These are phyloP conservation scores for Pseudomugil tenellus DNA, from an alignment of 2,797 vertebrate genomes.

Conservation along the genomic window DNA sequence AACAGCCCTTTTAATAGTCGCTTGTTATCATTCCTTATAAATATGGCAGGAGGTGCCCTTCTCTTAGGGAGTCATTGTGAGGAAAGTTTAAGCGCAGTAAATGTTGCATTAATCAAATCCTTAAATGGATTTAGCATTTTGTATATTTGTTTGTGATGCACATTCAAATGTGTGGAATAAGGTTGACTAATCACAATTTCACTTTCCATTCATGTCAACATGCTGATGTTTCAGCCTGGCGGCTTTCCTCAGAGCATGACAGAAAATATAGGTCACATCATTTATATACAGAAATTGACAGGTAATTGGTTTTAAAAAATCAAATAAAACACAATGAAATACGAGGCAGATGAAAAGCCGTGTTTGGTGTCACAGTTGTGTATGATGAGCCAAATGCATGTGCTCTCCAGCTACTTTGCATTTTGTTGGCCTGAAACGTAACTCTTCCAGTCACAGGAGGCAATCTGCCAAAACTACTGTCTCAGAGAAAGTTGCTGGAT, in stretches of 20 bases:
- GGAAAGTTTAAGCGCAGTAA: background rate
- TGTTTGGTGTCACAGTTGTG: background rate
- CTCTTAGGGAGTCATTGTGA: too few species aligned
- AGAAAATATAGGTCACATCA: background rate
- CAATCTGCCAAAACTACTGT: background rate
- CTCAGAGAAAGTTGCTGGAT: background rate
- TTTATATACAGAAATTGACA: constrained; percentile 3
- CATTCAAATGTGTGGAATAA: background rate
- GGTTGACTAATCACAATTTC: background rate
- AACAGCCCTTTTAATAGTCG: background rate
- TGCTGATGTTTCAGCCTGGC: background rate
- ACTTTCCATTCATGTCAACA: background rate
- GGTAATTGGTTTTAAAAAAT: background rate
- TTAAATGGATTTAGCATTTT: background rate
- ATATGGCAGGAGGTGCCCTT: background rate
- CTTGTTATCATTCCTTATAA: background rate
- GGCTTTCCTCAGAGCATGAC: background rate
- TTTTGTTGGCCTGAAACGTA: background rate
- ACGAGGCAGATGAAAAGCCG: background rate
- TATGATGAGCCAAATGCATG: background rate
- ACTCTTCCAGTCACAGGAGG: background rate
- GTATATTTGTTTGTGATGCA: background rate
- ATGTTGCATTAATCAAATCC: background rate
- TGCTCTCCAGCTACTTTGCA: background rate
- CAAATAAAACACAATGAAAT: background rate